These are phyloP conservation scores for Megalurothrips usitatus DNA, from an alignment of 2,888 invertebrate species.

Conservation along the genomic window DNA sequence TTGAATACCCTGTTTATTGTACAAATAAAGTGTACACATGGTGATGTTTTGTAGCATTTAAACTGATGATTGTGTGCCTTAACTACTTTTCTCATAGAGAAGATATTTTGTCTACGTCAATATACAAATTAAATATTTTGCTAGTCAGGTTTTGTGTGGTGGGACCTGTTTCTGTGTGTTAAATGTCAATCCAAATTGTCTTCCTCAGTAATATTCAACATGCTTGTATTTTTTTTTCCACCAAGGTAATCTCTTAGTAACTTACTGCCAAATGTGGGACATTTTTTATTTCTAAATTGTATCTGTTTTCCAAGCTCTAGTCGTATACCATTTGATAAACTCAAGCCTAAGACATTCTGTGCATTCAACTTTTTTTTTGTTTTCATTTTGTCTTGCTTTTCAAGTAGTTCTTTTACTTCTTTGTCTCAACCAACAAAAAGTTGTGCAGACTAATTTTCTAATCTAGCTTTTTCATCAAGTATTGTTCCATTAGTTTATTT, in stretches of 20 bases:
- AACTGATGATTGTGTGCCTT: conserved; percentile 6
- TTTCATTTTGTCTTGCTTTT: too few relatives aligned
- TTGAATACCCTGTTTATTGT: background rate
- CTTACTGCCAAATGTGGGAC: background rate
- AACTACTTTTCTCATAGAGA: background rate
- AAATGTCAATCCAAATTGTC: background rate
- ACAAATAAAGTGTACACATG: background rate
- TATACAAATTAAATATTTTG: background rate
- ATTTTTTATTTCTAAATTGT: background rate
- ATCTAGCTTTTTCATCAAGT: background rate
- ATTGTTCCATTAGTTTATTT: background rate
- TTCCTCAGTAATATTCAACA: background rate
- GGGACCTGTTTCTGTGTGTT: background rate
- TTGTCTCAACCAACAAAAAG: too few relatives aligned
- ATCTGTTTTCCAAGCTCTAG: background rate
- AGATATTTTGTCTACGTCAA: background rate
- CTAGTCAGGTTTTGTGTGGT: conserved; percentile 9
- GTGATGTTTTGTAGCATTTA: background rate
- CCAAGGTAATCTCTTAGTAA: background rate
- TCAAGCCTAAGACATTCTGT: background rate
- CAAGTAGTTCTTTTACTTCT: background rate
- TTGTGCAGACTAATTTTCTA: too few relatives aligned
- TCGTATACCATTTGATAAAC: background rate
- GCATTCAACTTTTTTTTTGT: background rate
- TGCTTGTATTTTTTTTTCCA: background rate